Conservation (phyloP, 2,113 vertebrate species). For the Sapayoa aenigma region DNA sequence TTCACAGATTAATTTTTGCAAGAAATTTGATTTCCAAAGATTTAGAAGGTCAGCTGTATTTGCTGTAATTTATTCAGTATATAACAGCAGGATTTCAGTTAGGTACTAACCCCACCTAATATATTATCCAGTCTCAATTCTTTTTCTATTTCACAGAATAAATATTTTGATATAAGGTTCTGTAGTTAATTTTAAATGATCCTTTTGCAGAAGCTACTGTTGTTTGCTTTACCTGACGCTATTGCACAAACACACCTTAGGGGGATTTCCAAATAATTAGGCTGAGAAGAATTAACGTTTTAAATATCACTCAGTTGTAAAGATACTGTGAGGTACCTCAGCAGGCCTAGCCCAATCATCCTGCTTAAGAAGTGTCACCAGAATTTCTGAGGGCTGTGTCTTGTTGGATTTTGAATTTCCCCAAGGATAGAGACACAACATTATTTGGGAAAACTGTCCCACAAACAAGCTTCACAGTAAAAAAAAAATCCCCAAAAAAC, state of each 20-base stretch:
- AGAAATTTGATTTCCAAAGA: neutral
- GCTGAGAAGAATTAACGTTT: neutral
- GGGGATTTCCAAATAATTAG: neutral
- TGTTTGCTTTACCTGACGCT: neutral
- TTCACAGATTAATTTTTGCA: slow-evolving; percentile 36
- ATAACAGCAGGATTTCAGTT: neutral
- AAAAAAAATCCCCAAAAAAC: neutral
- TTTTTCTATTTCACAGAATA: neutral
- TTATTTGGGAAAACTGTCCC: neutral
- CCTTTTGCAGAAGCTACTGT: neutral
- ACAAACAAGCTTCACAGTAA: neutral
- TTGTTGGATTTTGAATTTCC: neutral
- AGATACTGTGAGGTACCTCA: neutral
- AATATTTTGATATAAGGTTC: neutral
- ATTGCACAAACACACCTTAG: neutral
- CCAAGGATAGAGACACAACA: neutral
- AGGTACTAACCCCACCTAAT: neutral
- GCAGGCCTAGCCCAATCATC: neutral
- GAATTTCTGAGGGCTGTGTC: neutral
- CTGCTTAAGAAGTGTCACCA: neutral
- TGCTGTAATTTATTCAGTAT: neutral
- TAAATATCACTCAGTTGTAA: neutral
- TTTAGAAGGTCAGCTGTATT: neutral
- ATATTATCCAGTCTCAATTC: neutral
- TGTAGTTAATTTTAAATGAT: neutral